phyloP scores from a whole-genome alignment of 1,140 invertebrate species.

The Panulirus ornatus region DNA sequence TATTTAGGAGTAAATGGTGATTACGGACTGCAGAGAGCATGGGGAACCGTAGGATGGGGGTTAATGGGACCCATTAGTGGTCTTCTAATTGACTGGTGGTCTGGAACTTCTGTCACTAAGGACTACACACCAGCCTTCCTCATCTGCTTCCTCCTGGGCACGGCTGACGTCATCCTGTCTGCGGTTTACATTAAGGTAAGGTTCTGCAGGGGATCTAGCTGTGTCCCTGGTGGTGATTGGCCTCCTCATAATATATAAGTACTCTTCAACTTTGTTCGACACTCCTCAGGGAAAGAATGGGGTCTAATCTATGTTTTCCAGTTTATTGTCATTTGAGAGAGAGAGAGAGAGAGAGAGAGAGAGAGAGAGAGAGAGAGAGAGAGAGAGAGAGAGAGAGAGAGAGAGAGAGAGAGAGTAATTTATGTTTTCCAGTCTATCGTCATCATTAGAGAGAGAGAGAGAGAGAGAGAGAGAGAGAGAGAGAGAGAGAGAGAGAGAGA shows the following conservation, averaged over 20 bases:
- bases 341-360: no score
- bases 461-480: not conserved
- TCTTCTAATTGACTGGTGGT: conserved; percentile 47
- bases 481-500: not conserved
- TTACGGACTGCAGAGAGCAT: conserved; percentile 46
- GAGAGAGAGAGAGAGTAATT: conserved; percentile 38
- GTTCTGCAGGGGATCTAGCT: not conserved
- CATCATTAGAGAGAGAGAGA: not conserved
- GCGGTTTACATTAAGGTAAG: conserved; percentile 27
- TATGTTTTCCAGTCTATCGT: no score
- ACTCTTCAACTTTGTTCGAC: not conserved
- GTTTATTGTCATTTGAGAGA: not conserved
- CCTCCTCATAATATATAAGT: not conserved
- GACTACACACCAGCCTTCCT: conserved; percentile 55
- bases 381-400: conserved; percentile 37
- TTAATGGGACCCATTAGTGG: conserved; percentile 58
- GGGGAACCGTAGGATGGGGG: conserved; percentile 56
- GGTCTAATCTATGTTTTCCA: not conserved
- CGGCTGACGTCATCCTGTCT: conserved; percentile 23
- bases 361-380: conserved; percentile 36
- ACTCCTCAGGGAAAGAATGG: not conserved
- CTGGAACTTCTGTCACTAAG: conserved; percentile 18
- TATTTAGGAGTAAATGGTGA: conserved; percentile 22
- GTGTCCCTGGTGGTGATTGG: not conserved
- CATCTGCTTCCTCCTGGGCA: conserved; percentile 23